Conservation (phyloP, 35 echinoderm and acorn worm species). For the Ophioderma brevispina region DNA sequence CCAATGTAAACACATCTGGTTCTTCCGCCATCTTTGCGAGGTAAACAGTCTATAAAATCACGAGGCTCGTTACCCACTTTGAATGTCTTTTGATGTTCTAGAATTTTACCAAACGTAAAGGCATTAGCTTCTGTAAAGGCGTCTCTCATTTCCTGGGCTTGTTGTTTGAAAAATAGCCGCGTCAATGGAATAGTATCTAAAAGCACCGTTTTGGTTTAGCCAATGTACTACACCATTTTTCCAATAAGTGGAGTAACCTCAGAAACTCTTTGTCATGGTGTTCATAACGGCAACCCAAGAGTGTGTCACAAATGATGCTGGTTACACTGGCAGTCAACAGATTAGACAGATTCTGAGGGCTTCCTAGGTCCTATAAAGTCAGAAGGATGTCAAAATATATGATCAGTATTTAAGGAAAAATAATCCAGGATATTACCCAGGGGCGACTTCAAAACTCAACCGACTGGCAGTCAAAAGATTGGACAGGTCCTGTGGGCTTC, state of each 20-base stretch:
- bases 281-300: background rate
- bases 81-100: background rate
- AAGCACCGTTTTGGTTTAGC: background rate
- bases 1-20: background rate
- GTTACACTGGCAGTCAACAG: background rate
- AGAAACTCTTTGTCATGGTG: conserved; percentile 13
- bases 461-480: background rate
- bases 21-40: conserved; percentile 8
- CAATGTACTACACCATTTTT: background rate
- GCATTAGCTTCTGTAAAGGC: background rate
- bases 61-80: conserved; percentile 24
- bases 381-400: too few species aligned
- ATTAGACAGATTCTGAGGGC: background rate
- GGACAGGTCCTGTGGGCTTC: background rate
- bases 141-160: background rate
- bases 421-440: too few species aligned
- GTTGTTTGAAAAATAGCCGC: background rate
- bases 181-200: background rate
- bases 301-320: background rate
- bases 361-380: background rate
- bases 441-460: too few species aligned
- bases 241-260: background rate
- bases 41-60: conserved; percentile 57
- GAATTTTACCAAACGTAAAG: background rate
- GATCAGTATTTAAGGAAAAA: too few species aligned